Conservation (phyloP, 1,140 invertebrate species). For the Reticulitermes speratus region DNA sequence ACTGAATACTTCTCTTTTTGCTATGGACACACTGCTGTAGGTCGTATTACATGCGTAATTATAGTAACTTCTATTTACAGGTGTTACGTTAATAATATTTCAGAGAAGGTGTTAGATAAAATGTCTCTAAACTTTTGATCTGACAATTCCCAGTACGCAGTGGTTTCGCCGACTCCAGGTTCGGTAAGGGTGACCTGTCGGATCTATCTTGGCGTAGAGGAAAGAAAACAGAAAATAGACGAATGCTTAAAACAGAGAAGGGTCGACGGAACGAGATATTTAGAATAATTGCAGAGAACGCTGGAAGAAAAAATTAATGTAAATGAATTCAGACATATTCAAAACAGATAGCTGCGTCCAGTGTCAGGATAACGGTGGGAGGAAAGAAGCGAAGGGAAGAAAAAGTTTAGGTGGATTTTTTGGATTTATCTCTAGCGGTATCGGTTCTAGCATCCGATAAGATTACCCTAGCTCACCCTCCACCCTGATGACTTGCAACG, state of each 20-base stretch:
- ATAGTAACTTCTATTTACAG: too few species aligned
- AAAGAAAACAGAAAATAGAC: not conserved
- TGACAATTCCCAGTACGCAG: too few species aligned
- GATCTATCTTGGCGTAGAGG: not conserved
- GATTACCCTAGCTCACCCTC: not conserved
- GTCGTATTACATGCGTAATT: too few species aligned
- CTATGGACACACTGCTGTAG: too few species aligned
- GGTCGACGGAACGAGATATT: not conserved
- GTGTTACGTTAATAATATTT: too few species aligned
- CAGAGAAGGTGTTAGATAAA: too few species aligned
- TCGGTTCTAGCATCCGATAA: slow-evolving; percentile 4
- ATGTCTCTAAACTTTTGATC: too few species aligned
- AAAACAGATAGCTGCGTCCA: not conserved
- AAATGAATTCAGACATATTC: slow-evolving; percentile 3
- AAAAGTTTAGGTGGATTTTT: not conserved
- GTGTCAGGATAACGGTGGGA: not conserved
- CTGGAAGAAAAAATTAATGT: not conserved
- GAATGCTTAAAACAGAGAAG: not conserved
- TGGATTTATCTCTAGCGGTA: not conserved
- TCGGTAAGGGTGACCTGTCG: too few species aligned
- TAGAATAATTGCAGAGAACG: not conserved
- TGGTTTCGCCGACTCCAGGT: too few species aligned
- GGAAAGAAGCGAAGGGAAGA: not conserved
- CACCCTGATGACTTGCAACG: not conserved
- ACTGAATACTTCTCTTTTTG: too few species aligned